Base-by-base conservation (phyloP, 2,113 vertebrate genomes). In the Leptodactylus fuscus region DNA sequence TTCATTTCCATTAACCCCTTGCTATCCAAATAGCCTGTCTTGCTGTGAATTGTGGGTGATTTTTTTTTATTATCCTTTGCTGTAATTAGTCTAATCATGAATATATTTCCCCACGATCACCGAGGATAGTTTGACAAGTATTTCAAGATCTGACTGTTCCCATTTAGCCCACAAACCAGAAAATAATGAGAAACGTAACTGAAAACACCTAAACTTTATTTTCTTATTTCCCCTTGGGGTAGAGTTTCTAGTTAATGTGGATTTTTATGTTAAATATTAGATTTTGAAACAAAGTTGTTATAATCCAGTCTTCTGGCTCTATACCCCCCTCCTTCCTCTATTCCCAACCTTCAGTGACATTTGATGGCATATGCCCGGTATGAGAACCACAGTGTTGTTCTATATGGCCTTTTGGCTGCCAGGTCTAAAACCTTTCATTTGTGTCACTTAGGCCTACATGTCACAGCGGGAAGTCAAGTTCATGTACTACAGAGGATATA, bases 381-480 rank as follows among this genome's bases (percentile, higher is more conserved):
- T 80, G n/a, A 60, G 32, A 60, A 62, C n/a, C 53, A 55, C 51
- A 24, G 12, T 62, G 34, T 44, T 60, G 11, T 80, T 80, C 36
- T 62, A 80, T 60, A 44, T 60, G 77, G 77, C 76, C 46, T 79
- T 53, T 55, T 60, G 32, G 76, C 76, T 58, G 51, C 20, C 41
- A 60, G 51, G 34, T 80, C 44, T 80, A 44, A 62, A 80, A 60
- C 77, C 87, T 65, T 12, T 8, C 16, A 62, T 86, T 83, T 44
- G 81, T 34, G 51, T 62, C 73, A 44, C 18, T 73, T 78, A 81
- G 88, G 6, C 58, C 88, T 69, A 34, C 27, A 81, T 74, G 90
- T 76, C 74, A 51, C 77, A 44, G 76, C 22, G 88, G 90, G 91
- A 82, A 87, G 89, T 87, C 76, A 58, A 24, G 48, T 80, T 62